Evolutionary conservation across 2,113 vertebrate species (phyloP), one percentile per base, ranked within the genome.

Genomic region (Bufo gargarizans): DNA sequence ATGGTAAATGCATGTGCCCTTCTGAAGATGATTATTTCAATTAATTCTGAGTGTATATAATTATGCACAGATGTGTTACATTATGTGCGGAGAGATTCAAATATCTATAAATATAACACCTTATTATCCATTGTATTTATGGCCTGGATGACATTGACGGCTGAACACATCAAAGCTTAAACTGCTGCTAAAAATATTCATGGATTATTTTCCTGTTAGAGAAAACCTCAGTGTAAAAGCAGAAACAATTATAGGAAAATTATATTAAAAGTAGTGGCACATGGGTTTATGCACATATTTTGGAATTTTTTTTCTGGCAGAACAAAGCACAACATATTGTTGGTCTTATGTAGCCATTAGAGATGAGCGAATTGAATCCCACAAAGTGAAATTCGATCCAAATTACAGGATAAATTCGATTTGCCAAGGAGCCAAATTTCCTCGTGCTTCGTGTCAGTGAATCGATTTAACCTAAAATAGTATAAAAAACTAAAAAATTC

Each of bases 71-170:
- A 81, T 81, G 78, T 81, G 78, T 81, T 56, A 81, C 56, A 81
- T 61, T 45, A 81, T 43, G 78, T 59, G 43, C 43, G 56, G 55
- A 61, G 55, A 59, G 78, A 59, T 81, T 80, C 45, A 5, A 33
- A 43, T 45, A 59, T 61, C 78, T 81, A 81, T 81, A 81, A 81
- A 81, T 81, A 81, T 45, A 81, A 43, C 78, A 81, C 78, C 13
- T 81, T 81, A 81, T 61, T 81, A 81, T 61, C 14, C 33, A 61
- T 81, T 81, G 78, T 45, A 61, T 45, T 33, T 45, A 61, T 16
- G 61, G 55, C 78, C 12, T 61, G 58, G 33, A 61, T 81, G 78
- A 81, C 78, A 81, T 59, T 59, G 78, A 81, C 61, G 56, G 56
- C 56, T 81, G 72, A 76, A 7, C 33, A 61, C 56, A 59, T 81